Evolutionary conservation across 2,113 vertebrate species (phyloP), one percentile per base, ranked within the genome.

Genomic region (Salvelinus alpinus): DNA sequence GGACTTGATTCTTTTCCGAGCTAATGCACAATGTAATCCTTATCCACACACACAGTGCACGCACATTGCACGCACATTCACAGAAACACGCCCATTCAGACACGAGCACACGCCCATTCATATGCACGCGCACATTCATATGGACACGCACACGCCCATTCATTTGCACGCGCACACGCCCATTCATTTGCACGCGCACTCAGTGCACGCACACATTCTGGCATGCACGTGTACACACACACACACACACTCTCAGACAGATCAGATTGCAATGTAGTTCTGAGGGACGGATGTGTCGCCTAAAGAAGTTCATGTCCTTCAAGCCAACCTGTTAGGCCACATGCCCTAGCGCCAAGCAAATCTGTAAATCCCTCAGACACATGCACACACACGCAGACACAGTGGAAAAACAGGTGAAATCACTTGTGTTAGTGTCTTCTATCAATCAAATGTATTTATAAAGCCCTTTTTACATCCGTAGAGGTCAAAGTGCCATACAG

Each of bases 251-350:
- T 64, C 25, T 5, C 25, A 76, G 60, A 65, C 22, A 22, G 75
- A 77, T 87, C 51, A 29, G 72, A 54, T 72, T 78, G 29, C 73
- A 64, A 57, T 11, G 38, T 44, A 44, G 38, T 66, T 60, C 69
- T 27, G 57, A 67, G 66, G 68, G 48, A 78, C 27, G 47, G 78
- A 81, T 57, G 64, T 73, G 44, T 13, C 66, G 57, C 64, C 66
- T 77, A 70, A 38, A 71, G 38, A 68, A 77, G 81, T 83, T 83
- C 75, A 82, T 65, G 69, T 25, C 81, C 68, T 70, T 75, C 54
- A 51, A 68, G 69, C 68, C 76, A 70, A 59, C 70, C 25, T 74
- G 72, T 73, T 34, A 74, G 72, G 74, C 64, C 27, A 20, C 73
- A 67, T 75, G 76, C 31, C 69, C 76, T 22, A 67, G 70, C 8